Conservation (phyloP, 2,797 vertebrate genomes). For the Sebastiscus tertius region DNA sequence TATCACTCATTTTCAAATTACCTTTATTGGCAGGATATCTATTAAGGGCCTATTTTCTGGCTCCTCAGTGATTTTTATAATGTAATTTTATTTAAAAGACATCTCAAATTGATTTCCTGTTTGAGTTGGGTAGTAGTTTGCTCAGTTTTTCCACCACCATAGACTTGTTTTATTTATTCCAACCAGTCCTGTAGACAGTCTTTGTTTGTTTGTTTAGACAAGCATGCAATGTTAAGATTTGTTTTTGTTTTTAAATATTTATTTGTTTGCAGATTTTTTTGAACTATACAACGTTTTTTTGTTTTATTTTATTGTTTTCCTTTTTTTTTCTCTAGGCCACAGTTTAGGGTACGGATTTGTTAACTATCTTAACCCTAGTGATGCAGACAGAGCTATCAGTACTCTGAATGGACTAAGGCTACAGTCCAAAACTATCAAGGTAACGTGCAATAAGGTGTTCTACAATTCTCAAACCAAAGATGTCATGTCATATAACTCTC, state of each 20-base stretch:
- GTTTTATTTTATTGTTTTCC: conserved; percentile 84
- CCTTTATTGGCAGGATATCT: background rate
- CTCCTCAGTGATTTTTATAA: conserved; percentile 8
- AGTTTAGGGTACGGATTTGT: conserved; percentile 99
- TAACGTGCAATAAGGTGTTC: conserved; percentile 90
- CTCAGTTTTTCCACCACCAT: conserved; percentile 35
- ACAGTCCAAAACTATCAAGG: conserved; percentile 99
- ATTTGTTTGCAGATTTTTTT: conserved; percentile 84
- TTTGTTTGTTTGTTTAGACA: conserved; percentile 64
- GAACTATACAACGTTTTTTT: conserved; percentile 82
- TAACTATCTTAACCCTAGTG: conserved; percentile 99
- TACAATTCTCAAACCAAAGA: conserved; percentile 85
- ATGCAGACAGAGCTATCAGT: conserved; percentile 99
- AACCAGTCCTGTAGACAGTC: conserved; percentile 51
- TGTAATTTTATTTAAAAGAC: conserved; percentile 31
- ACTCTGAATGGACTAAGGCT: conserved; percentile 99
- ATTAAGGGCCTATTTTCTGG: conserved; percentile 13
- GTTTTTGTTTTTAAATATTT: conserved; percentile 82
- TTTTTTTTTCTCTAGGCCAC: conserved; percentile 88
- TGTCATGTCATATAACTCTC: conserved; percentile 81
- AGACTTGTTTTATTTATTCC: conserved; percentile 57
- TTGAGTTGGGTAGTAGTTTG: conserved; percentile 41
- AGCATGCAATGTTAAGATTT: conserved; percentile 82
- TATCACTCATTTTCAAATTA: background rate
- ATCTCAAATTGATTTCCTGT: conserved; percentile 27